Percentiles rank a stretch among this genome's conserved stretches.
Conservation (phyloP, 2,797 vertebrate species). For the Pseudomugil tenellus region DNA sequence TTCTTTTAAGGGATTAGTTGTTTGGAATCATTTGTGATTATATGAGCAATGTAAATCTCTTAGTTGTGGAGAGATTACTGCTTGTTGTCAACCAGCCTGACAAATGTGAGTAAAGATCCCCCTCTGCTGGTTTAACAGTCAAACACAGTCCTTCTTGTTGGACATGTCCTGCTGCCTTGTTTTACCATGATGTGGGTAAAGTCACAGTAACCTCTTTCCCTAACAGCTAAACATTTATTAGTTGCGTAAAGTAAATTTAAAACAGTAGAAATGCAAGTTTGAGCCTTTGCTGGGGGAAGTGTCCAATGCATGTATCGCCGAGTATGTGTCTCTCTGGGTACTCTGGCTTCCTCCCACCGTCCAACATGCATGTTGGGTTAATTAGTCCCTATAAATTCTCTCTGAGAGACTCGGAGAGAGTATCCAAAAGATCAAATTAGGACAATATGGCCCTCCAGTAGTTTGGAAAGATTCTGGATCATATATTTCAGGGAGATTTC, state of each 20-base stretch:
- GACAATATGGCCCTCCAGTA: not conserved
- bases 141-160: not conserved
- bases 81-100: not conserved
- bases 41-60: not conserved
- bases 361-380: too few species aligned
- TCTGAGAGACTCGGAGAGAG: too few species aligned
- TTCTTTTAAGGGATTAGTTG: not conserved
- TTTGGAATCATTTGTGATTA: not conserved
- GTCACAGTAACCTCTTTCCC: not conserved
- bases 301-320: too few species aligned
- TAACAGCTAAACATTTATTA: not conserved
- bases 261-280: not conserved
- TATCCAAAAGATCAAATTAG: not conserved
- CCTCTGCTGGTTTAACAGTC: constrained; percentile 57
- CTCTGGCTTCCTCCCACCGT: too few species aligned
- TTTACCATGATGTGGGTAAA: not conserved
- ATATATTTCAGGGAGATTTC: not conserved
- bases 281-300: too few species aligned
- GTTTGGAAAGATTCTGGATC: not conserved
- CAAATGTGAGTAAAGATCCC: constrained; percentile 19
- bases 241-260: fast-evolving
- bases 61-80: not conserved
- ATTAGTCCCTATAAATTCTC: too few species aligned
- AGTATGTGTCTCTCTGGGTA: too few species aligned
- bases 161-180: not conserved